Evolutionary conservation across 2,888 invertebrate species (phyloP).

Genomic region (Acleris laterana): DNA sequence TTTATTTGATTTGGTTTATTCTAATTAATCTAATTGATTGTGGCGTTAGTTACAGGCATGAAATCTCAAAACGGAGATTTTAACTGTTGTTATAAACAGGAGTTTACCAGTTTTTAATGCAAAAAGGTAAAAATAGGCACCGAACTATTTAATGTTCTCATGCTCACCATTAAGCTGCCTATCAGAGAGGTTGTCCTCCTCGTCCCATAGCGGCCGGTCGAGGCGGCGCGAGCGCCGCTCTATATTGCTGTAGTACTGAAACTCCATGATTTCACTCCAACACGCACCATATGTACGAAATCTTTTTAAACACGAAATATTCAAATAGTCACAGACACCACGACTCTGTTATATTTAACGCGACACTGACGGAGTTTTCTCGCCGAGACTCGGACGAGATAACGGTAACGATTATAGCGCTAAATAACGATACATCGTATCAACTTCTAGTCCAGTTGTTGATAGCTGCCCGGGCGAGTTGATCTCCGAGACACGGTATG

Average conservation of each 20-base stretch:
- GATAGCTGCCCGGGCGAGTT: slow-evolving; percentile 9
- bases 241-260: slow-evolving; percentile 75
- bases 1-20: too few species aligned
- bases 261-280: slow-evolving; percentile 64
- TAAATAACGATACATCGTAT: slow-evolving; percentile 55
- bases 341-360: slow-evolving; percentile 60
- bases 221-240: slow-evolving; percentile 63
- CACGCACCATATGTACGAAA: slow-evolving; percentile 44
- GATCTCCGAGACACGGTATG: slow-evolving; percentile 7
- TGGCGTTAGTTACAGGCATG: too few species aligned
- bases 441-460: slow-evolving; percentile 19
- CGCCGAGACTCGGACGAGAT: slow-evolving; percentile 68
- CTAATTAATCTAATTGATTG: too few species aligned
- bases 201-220: slow-evolving; percentile 78
- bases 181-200: slow-evolving; percentile 76
- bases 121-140: too few species aligned
- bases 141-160: slow-evolving; percentile 45
- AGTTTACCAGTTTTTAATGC: too few species aligned
- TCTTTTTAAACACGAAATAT: slow-evolving; percentile 44
- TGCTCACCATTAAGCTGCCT: slow-evolving; percentile 70
- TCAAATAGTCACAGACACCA: slow-evolving; percentile 57
- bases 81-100: too few species aligned
- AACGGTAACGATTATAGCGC: slow-evolving; percentile 59
- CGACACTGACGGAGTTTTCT: slow-evolving; percentile 70
- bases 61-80: too few species aligned